Conservation (phyloP, 2,797 vertebrate genomes). For the Enteromius thamalakanensis region DNA sequence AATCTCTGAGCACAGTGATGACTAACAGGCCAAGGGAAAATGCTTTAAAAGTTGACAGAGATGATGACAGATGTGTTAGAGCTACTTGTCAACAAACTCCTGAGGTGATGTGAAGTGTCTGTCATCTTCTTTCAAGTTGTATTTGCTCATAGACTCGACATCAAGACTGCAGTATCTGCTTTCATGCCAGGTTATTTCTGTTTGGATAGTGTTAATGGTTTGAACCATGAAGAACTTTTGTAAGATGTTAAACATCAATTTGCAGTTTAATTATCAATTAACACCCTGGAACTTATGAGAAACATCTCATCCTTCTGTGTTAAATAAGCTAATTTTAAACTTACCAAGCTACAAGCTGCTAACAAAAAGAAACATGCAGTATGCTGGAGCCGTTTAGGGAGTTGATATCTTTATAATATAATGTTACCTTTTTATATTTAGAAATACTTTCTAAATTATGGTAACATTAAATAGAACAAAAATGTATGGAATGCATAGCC, state of each 20-base stretch:
- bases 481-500: neutral
- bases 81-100: slow-evolving; percentile 31
- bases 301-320: neutral
- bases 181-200: neutral
- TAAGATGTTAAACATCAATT: slow-evolving; percentile 13
- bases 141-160: neutral
- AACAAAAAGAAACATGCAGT: neutral
- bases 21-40: slow-evolving; percentile 16
- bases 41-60: slow-evolving; percentile 9
- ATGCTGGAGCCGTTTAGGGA: neutral
- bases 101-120: slow-evolving; percentile 7
- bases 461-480: neutral
- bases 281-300: neutral
- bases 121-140: slow-evolving; percentile 29
- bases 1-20: slow-evolving; percentile 32
- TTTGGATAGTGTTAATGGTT: neutral
- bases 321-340: neutral
- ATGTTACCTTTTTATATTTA: neutral
- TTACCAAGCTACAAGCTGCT: neutral
- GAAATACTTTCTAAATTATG: neutral
- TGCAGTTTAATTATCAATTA: neutral
- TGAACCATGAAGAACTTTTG: neutral
- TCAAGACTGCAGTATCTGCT: neutral
- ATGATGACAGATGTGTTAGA: slow-evolving; percentile 40
- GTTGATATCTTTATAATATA: neutral